phyloP scores from a whole-genome alignment of 2,113 vertebrate species.

The Elanoides forficatus region DNA sequence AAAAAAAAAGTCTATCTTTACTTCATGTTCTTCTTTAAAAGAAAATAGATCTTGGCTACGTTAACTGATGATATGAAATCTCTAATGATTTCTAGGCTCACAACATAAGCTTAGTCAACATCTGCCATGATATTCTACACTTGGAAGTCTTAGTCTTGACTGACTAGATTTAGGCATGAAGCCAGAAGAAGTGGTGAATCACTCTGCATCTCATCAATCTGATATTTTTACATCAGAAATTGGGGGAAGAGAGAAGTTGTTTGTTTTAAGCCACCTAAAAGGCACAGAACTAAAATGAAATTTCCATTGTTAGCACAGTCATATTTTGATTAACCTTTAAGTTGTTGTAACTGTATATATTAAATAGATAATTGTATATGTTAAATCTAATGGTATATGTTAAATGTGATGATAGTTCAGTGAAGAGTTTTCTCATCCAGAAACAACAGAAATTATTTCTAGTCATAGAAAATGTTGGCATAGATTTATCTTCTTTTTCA shows the following conservation, averaged over 20 bases:
- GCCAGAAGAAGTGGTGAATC: constrained; percentile 44
- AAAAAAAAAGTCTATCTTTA: background rate
- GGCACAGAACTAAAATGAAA: background rate
- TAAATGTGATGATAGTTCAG: background rate
- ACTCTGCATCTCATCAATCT: background rate
- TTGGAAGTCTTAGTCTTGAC: constrained; percentile 42
- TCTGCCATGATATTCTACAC: constrained; percentile 26
- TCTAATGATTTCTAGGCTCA: constrained; percentile 10
- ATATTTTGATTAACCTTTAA: background rate
- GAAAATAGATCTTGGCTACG: background rate
- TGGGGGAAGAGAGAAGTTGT: background rate
- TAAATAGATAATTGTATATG: background rate
- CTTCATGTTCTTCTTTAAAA: background rate
- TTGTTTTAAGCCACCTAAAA: background rate
- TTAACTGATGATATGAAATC: constrained; percentile 19
- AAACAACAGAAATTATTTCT: background rate
- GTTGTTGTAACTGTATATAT: background rate
- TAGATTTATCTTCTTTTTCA: background rate
- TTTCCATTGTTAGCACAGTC: background rate
- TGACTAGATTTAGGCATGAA: constrained; percentile 14
- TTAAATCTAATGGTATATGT: background rate
- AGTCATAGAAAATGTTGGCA: background rate
- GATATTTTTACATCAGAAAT: background rate
- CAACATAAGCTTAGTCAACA: constrained; percentile 57
- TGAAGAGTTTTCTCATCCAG: background rate